Conservation (phyloP, 2,113 vertebrate species). For the Protomyctophum bolini region DNA sequence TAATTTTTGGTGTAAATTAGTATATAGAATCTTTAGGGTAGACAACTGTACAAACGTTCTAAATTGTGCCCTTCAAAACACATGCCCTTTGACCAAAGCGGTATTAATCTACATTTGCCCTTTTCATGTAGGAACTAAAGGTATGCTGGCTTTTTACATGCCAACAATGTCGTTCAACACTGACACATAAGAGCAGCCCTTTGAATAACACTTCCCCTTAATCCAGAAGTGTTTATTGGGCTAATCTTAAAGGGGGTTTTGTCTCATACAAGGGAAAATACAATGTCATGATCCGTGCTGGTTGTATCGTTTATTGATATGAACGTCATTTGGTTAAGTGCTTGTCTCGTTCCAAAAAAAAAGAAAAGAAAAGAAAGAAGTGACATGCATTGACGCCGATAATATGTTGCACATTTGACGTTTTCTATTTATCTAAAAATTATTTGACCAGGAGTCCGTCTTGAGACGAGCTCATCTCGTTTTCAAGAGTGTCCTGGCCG, state of each 20-base stretch:
- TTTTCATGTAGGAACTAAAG: constrained; percentile 62
- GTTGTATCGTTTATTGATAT: constrained; percentile 77
- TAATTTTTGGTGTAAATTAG: background rate
- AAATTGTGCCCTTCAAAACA: constrained; percentile 43
- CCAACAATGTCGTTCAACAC: constrained; percentile 22
- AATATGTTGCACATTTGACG: constrained; percentile 82
- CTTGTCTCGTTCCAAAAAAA: constrained; percentile 77
- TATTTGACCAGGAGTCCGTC: constrained; percentile 86
- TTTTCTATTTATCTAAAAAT: constrained; percentile 85
- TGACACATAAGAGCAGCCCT: constrained; percentile 44
- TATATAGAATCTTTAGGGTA: background rate
- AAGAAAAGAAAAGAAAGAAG: constrained; percentile 53
- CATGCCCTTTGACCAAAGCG: constrained; percentile 59
- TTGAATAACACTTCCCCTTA: constrained; percentile 52
- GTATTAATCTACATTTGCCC: constrained; percentile 74
- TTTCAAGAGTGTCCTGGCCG: constrained; percentile 87
- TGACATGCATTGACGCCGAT: constrained; percentile 79
- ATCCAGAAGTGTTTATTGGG: constrained; percentile 61
- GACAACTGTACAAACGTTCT: constrained; percentile 35
- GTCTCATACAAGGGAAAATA: constrained; percentile 83
- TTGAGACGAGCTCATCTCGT: constrained; percentile 88
- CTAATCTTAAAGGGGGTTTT: constrained; percentile 75
- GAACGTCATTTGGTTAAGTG: constrained; percentile 82
- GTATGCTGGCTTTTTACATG: constrained; percentile 30
- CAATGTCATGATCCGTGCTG: constrained; percentile 82